Evolutionary conservation across 2,797 vertebrate species (phyloP), one percentile per base, ranked within the genome.

Genomic region (Knipowitschia caucasica): DNA sequence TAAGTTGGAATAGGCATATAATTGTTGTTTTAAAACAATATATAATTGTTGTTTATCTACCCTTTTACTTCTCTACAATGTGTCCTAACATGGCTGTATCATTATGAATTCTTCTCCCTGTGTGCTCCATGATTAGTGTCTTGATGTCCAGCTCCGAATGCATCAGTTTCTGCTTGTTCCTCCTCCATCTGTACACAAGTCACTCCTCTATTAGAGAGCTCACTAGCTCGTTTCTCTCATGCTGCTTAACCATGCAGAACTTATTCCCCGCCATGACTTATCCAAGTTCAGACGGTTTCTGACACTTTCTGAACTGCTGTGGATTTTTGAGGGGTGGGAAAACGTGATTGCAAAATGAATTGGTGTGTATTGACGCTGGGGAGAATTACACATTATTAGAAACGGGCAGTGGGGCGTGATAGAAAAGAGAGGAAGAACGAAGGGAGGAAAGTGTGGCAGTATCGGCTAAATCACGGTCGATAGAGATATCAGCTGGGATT

Each of bases 401-500:
- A 54, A 56, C 1, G 56, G 46, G 40, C 34, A 49, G 54, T 15
- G 33, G 56, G 51, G 39, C 21, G 60, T 51, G 54, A 20, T 59
- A 24, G 30, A 56, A 53, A 53, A 52, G 34, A 51, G 59, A 53
- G 50, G 31, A 54, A 59, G 20, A 58, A 49, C 14, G 39, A 17
- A 33, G 45, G 56, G 39, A 42, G 54, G 61, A 34, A 66, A 66
- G 64, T 71, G 69, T 61, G 66, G 71, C 69, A 66, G 67, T 81
- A 89, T 91, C 85, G 83, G 82, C 86, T 85, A 83, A 88, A 90
- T 90, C 87, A 75, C 63, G 51, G 73, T 78, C 80, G 86, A 92
- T 90, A 85, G 86, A 91, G 88, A 90, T 90, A 90, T 90, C 86
- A 86, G 85, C 75, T 78, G 80, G 86, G 87, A 91, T 88, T 87